These are phyloP conservation scores for Panulirus ornatus DNA, from an alignment of 1,140 invertebrate species.

Conservation along the genomic window DNA sequence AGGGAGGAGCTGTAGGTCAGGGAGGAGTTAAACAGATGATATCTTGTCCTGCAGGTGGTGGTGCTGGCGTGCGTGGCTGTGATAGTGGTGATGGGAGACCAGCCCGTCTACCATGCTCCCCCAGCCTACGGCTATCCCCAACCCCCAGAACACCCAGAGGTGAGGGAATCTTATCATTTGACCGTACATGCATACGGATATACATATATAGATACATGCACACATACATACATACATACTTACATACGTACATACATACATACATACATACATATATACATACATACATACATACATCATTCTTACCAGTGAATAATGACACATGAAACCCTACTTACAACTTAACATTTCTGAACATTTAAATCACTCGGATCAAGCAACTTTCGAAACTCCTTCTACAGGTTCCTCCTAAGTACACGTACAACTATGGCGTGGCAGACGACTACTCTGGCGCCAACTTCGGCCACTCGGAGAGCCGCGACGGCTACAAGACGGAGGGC, in stretches of 20 bases:
- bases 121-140: neutral
- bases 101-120: neutral
- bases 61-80: neutral
- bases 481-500: constrained; percentile 50
- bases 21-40: no score
- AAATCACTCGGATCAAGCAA: neutral
- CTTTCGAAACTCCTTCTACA: neutral
- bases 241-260: neutral
- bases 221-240: no score
- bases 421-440: constrained; percentile 35
- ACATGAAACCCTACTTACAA: neutral
- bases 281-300: neutral
- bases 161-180: neutral
- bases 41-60: no score
- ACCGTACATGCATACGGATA: neutral
- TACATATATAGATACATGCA: neutral
- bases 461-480: constrained; percentile 35
- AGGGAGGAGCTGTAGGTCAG: no score
- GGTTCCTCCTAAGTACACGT: constrained; percentile 37
- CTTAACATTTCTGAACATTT: neutral
- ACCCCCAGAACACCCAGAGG: constrained; percentile 1
- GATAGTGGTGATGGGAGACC: neutral
- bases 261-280: neutral
- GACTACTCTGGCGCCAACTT: constrained; percentile 34
- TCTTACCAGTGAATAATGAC: neutral